Evolutionary conservation across 2,888 invertebrate genomes (phyloP).

Genomic region (Diaprepes abbreviatus): DNA sequence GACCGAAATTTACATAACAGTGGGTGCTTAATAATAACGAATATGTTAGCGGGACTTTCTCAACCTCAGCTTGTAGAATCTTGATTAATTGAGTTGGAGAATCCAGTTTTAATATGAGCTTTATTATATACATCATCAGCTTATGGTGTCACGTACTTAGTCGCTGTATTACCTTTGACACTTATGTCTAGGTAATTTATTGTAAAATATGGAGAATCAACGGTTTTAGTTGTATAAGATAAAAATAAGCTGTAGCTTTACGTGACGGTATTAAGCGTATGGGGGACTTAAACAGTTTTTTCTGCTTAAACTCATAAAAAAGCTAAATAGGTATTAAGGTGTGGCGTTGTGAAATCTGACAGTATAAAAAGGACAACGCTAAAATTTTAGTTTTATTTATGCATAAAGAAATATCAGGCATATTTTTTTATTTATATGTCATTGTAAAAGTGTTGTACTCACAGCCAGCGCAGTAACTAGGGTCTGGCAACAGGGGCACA

Average conservation of each 20-base stretch:
- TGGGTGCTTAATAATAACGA: conserved; percentile 44
- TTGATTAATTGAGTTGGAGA: conserved; percentile 41
- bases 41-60: conserved; percentile 44
- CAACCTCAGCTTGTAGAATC: conserved; percentile 37
- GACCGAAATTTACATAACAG: conserved; percentile 39
- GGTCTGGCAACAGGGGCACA: no score
- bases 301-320: conserved; percentile 19
- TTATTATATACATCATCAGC: conserved; percentile 38
- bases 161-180: conserved; percentile 35
- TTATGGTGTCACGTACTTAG: conserved; percentile 42
- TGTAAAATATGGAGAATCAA: conserved; percentile 18
- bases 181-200: conserved; percentile 30
- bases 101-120: conserved; percentile 45
- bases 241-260: conserved; percentile 15
- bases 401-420: no score
- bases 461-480: no score
- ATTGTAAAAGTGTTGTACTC: no score
- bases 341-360: no score
- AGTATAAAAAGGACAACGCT: no score
- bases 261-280: neutral
- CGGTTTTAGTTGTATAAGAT: conserved; percentile 9
- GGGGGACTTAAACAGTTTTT: conserved; percentile 1
- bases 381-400: no score
- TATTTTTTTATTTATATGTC: no score
- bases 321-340: no score